phyloP scores from a whole-genome alignment of 1,140 invertebrate species.

The Apolygus lucorum region DNA sequence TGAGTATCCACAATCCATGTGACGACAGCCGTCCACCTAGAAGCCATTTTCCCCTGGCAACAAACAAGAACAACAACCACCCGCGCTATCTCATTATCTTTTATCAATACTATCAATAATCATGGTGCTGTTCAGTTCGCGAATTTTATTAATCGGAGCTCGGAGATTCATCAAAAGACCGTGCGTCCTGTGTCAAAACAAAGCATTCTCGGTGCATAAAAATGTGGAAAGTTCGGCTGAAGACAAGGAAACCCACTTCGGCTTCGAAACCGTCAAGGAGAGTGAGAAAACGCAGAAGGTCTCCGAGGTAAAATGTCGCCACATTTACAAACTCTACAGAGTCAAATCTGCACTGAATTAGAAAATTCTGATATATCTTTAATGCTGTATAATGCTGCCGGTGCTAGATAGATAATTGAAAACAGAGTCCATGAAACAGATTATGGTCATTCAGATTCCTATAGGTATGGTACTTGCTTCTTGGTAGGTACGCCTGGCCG shows the following conservation, averaged over 20 bases:
- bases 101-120: no score
- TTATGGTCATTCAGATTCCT: no score
- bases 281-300: constrained; percentile 82
- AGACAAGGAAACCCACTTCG: constrained; percentile 72
- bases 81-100: no score
- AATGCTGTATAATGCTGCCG: neutral
- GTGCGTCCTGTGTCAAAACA: neutral
- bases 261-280: constrained; percentile 73
- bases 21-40: no score
- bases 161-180: neutral
- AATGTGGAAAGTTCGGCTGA: neutral
- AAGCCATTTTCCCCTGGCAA: no score
- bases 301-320: constrained; percentile 83
- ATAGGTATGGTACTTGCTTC: no score
- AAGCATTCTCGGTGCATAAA: neutral
- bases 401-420: neutral
- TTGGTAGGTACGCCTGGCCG: no score
- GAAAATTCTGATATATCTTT: neutral
- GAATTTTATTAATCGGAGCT: no score
- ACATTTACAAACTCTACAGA: constrained; percentile 33
- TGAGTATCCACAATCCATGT: no score
- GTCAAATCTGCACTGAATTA: neutral
- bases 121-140: no score
- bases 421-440: no score
- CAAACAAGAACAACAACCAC: no score